These are phyloP conservation scores for Drosophila subquinaria DNA, from an alignment of 2,888 invertebrate species.

Conservation along the genomic window DNA sequence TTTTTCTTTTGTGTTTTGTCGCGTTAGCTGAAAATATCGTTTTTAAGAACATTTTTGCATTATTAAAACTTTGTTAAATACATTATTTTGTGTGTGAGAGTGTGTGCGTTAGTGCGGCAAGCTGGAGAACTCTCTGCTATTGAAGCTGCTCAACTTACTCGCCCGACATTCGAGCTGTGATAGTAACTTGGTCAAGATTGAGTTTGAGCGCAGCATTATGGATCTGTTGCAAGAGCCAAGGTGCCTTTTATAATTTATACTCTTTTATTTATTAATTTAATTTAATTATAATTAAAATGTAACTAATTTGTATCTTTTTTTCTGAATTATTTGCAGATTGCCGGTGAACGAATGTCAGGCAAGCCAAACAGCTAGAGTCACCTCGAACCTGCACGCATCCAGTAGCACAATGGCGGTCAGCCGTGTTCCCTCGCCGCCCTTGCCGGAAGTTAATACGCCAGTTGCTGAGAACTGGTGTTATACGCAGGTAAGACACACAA, in stretches of 20 bases:
- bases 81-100: constrained; percentile 14
- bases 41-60: constrained; percentile 4
- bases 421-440: constrained; percentile 97
- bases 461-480: constrained; percentile 99
- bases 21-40: constrained; percentile 27
- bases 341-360: constrained; percentile 92
- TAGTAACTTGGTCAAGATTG: constrained; percentile 80
- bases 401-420: constrained; percentile 98
- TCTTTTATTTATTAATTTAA: neutral
- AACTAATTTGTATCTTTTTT: neutral
- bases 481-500: constrained; percentile 92
- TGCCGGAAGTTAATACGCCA: constrained; percentile 97
- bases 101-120: constrained; percentile 55
- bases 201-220: constrained; percentile 85
- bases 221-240: constrained; percentile 83
- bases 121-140: constrained; percentile 77
- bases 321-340: constrained; percentile 87
- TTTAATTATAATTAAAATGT: neutral
- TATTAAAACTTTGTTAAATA: constrained; percentile 12
- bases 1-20: constrained; percentile 14
- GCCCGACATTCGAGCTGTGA: constrained; percentile 63
- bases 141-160: constrained; percentile 76
- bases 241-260: constrained; percentile 32
- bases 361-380: constrained; percentile 94
- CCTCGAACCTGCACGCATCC: constrained; percentile 91